Percentiles rank a stretch among this genome's conserved stretches.
These are phyloP conservation scores for Falco concolor DNA, from an alignment of 2,797 vertebrate genomes.

Conservation along the genomic window DNA sequence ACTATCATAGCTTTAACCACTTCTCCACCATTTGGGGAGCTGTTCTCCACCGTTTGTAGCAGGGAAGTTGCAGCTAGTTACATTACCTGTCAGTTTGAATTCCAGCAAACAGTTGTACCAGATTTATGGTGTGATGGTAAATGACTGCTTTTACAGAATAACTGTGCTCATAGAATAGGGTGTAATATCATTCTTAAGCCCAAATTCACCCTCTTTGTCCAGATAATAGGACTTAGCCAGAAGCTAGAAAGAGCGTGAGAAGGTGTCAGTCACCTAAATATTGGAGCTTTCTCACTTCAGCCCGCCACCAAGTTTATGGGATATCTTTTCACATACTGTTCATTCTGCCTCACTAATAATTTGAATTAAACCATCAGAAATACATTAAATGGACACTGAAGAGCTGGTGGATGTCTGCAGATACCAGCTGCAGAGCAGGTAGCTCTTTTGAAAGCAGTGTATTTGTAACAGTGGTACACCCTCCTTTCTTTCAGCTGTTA, in stretches of 20 bases:
- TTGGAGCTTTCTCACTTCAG: background rate
- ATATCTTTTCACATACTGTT: background rate
- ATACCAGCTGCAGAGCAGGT: background rate
- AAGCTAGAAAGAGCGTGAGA: background rate
- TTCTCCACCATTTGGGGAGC: background rate
- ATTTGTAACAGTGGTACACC: background rate
- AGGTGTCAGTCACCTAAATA: background rate
- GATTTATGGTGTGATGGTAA: background rate
- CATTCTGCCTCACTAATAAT: background rate
- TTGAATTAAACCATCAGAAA: background rate
- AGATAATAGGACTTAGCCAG: background rate
- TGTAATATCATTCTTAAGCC: background rate
- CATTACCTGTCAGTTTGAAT: background rate
- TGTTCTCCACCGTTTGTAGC: background rate
- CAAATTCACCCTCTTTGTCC: background rate
- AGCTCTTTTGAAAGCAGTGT: background rate
- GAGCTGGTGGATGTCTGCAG: background rate
- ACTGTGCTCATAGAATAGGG: background rate
- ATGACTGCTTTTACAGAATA: background rate
- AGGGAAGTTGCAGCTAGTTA: background rate
- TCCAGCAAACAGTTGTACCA: background rate
- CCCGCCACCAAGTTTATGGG: background rate
- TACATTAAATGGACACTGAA: background rate
- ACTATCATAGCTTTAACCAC: slow-evolving; percentile 29
- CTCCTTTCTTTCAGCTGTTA: background rate